phyloP scores from a whole-genome alignment of 2,113 vertebrate genomes.

The Alligator mississippiensis region DNA sequence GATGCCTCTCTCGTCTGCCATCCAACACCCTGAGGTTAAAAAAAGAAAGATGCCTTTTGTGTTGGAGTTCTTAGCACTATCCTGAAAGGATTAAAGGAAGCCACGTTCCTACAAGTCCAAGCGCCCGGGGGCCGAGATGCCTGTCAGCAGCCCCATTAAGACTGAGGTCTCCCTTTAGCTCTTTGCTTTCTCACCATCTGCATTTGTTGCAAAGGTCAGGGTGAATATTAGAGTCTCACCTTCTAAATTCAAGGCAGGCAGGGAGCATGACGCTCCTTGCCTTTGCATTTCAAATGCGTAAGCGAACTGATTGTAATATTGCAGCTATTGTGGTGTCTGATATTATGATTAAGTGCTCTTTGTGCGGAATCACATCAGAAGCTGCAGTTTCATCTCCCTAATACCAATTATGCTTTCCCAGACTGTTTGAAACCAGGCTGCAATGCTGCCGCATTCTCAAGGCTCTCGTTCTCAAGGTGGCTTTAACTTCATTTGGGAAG shows the following conservation, averaged over 20 bases:
- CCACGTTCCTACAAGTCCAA: not conserved
- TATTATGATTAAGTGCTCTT: not conserved
- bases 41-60: not conserved
- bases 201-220: not conserved
- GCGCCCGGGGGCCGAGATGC: not conserved
- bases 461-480: conserved; percentile 12
- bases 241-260: not conserved
- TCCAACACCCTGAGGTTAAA: not conserved
- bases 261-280: not conserved
- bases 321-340: not conserved
- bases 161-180: not conserved
- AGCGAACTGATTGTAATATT: not conserved
- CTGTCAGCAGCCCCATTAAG: not conserved
- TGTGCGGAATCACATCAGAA: accelerated
- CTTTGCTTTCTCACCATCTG: not conserved
- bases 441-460: conserved; percentile 12
- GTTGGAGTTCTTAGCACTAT: not conserved
- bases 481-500: conserved; percentile 12
- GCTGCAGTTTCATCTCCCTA: not conserved
- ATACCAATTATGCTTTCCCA: not conserved
- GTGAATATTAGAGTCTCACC: not conserved
- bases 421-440: not conserved
- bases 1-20: not conserved
- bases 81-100: not conserved
- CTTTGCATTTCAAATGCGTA: not conserved